Base-by-base conservation (phyloP, 2,113 vertebrate genomes). In the Baryphthengus martii region DNA sequence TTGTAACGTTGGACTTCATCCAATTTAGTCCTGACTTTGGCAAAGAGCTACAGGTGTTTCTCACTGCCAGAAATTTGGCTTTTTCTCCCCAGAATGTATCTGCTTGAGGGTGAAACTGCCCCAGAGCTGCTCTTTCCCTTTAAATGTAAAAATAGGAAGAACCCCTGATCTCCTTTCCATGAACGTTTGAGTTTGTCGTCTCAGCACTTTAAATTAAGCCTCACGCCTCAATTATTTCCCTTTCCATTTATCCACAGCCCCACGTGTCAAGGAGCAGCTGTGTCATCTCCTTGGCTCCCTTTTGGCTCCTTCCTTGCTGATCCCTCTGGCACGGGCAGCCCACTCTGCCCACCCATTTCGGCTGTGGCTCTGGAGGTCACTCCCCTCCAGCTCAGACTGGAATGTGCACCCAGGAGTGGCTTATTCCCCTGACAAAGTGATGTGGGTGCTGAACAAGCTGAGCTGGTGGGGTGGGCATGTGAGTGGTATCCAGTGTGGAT, bases 161-260 rank as follows among this genome's bases (percentile, higher is more conserved):
- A 85, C 76, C 66, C 33, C 70, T 29, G 40, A 71, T 96, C 70
- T 81, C 65, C 47, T 84, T 95, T 79, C 76, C 24, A 33, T 2
- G 23, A 72, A 56, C 44, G 17, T 40, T 71, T 39, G 68, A 67
- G 49, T 92, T 85, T 96, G 85, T 91, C 3, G 0, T 88, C 87
- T 94, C 90, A 89, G 89, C 81, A 70, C 89, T 96, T 95, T 66
- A 92, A 92, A 53, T 94, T 89, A 85, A 93, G 31, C 68, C 25
- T 94, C 61, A 90, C 1, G 42, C 85, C 88, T 95, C 72, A 75
- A 28, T 95, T 90, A 78, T 86, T 95, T 95, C 72, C 91, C 52
- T 89, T 93, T 71, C 70, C 56, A 82, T 88, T 94, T 83, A 67
- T 85, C 50, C 80, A 66, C 58, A 87, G 44, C n/a, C 59, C 25